These are phyloP conservation scores for Struthio camelus DNA, from an alignment of 2,113 vertebrate species.

Conservation along the genomic window DNA sequence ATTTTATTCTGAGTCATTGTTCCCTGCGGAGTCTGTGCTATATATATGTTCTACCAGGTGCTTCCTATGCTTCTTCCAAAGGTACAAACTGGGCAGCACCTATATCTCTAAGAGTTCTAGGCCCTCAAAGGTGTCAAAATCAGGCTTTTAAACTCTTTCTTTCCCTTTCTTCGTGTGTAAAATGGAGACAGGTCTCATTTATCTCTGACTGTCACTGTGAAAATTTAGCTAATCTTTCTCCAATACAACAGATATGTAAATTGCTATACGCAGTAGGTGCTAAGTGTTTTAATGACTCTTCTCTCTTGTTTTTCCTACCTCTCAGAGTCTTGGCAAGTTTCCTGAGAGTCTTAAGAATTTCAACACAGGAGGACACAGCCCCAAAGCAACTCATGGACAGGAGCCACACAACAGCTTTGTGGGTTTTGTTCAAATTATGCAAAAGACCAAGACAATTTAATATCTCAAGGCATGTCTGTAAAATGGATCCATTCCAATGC, in stretches of 20 bases:
- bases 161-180: neutral
- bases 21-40: neutral
- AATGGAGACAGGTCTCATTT: neutral
- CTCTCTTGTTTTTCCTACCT: neutral
- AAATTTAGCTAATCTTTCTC: neutral
- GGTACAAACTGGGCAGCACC: neutral
- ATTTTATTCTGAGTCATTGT: neutral
- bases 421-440: neutral
- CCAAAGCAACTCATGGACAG: neutral
- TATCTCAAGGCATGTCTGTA: neutral
- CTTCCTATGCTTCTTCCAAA: neutral
- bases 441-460: neutral
- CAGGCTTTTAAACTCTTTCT: neutral
- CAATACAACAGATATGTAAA: neutral
- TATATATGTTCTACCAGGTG: neutral
- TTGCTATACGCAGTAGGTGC: neutral
- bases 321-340: neutral
- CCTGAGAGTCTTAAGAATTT: neutral
- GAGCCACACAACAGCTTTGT: neutral
- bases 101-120: neutral
- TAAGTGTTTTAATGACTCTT: conserved; percentile 4
- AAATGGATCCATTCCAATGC: neutral
- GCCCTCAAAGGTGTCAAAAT: neutral
- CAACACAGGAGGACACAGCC: neutral
- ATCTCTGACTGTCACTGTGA: neutral